A percentile compares a stretch with the other conserved stretches of the same genome.
phyloP scores from a whole-genome alignment of 2,888 invertebrate species.

The Gastracanthus pulcherrimus region DNA sequence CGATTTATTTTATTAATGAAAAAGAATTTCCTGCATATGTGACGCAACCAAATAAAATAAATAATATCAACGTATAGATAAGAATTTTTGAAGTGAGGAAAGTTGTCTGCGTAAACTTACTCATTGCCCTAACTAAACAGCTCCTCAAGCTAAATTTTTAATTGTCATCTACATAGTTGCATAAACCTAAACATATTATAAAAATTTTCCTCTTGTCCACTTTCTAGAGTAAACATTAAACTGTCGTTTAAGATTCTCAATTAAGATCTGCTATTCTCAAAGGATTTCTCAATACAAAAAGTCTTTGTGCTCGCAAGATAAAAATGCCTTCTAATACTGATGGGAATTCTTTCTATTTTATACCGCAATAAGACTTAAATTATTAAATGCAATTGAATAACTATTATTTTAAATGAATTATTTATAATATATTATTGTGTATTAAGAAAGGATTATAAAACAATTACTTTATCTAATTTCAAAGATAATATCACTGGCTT shows the following conservation, averaged over 20 bases:
- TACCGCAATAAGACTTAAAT: no score
- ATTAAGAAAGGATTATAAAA: no score
- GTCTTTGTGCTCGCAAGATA: not conserved
- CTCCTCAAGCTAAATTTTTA: constrained; percentile 29
- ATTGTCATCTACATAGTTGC: not conserved
- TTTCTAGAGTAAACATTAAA: constrained; percentile 9
- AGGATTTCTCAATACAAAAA: not conserved
- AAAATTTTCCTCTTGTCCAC: constrained; percentile 20
- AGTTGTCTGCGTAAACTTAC: constrained; percentile 11
- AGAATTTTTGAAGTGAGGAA: constrained; percentile 25
- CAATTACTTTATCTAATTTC: no score
- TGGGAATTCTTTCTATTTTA: no score
- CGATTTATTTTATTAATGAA: not conserved
- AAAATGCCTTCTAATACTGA: no score
- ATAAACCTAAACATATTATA: not conserved
- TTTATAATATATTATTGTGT: no score
- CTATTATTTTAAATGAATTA: no score
- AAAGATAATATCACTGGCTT: no score
- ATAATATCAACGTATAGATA: not conserved
- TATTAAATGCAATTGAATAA: no score
- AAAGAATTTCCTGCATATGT: not conserved
- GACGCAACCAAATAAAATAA: not conserved
- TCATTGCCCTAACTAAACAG: not conserved
- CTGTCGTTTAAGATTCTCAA: constrained; percentile 8
- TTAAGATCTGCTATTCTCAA: constrained; percentile 15